These are phyloP conservation scores for Apis florea DNA, from an alignment of 1,140 invertebrate species.

Conservation along the genomic window DNA sequence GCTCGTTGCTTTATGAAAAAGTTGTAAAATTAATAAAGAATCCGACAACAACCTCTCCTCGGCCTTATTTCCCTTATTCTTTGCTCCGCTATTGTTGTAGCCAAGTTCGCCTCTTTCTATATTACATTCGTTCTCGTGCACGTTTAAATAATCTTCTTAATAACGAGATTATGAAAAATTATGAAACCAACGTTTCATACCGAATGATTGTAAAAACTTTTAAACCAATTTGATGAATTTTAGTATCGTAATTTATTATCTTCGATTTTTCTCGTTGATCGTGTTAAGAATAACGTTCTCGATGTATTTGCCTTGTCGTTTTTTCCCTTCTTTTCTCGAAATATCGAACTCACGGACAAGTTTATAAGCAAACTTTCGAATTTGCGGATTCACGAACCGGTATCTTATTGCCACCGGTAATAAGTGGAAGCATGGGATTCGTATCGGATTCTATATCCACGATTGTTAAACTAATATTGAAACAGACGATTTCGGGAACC, in stretches of 20 bases:
- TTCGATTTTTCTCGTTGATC: no score
- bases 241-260: no score
- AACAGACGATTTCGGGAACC: constrained; percentile 55
- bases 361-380: not conserved
- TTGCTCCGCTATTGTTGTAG: not conserved
- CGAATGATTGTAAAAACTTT: no score
- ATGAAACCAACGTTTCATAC: no score
- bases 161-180: no score
- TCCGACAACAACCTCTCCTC: not conserved
- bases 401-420: not conserved
- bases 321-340: no score
- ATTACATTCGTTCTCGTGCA: no score
- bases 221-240: no score
- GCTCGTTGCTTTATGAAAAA: constrained; percentile 61
- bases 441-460: constrained; percentile 25
- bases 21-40: constrained; percentile 69
- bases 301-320: no score
- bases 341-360: no score
- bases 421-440: not conserved
- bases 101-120: not conserved
- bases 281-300: no score
- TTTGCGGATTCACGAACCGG: not conserved
- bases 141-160: no score
- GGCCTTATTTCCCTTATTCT: not conserved
- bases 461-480: constrained; percentile 66